These are phyloP conservation scores for Simalia tracyae DNA, from an alignment of 2,797 vertebrate species.

Conservation along the genomic window DNA sequence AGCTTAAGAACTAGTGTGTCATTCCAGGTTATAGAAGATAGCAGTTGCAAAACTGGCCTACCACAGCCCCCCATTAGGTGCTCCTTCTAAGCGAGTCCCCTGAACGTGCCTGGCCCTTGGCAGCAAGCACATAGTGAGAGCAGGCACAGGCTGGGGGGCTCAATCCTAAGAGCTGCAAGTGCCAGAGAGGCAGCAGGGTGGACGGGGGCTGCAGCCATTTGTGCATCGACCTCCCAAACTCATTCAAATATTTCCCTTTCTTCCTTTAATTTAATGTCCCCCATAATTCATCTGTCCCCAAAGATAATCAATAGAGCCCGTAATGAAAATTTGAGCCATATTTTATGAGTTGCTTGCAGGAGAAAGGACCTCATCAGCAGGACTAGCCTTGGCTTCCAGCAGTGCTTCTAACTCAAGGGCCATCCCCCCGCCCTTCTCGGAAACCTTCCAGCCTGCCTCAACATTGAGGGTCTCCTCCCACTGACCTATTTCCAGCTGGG, in stretches of 20 bases:
- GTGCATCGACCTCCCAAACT: constrained; percentile 90
- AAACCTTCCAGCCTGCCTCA: not conserved
- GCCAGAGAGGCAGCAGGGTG: constrained; percentile 44
- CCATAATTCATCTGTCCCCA: constrained; percentile 98
- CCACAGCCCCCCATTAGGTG: not conserved
- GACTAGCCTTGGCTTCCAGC: constrained; percentile 81
- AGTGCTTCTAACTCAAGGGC: constrained; percentile 56
- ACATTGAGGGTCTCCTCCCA: not conserved
- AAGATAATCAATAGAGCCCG: constrained; percentile 99
- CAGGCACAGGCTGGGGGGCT: not conserved
- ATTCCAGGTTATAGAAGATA: not conserved
- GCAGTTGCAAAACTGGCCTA: too few species aligned
- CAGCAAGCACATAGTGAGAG: not conserved
- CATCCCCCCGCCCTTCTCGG: not conserved
- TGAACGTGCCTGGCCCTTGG: not conserved
- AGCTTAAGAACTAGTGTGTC: not conserved
- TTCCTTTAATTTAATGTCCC: constrained; percentile 97
- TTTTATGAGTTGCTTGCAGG: constrained; percentile 91
- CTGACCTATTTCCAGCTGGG: not conserved
- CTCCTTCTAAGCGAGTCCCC: not conserved
- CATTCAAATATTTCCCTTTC: constrained; percentile 98
- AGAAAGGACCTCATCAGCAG: constrained; percentile 94
- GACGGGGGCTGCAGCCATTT: constrained; percentile 76
- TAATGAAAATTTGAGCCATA: constrained; percentile 99
- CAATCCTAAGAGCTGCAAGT: constrained; percentile 26